Evolutionary conservation across 2,113 vertebrate genomes (phyloP).

Genomic region (Zapornia atra): DNA sequence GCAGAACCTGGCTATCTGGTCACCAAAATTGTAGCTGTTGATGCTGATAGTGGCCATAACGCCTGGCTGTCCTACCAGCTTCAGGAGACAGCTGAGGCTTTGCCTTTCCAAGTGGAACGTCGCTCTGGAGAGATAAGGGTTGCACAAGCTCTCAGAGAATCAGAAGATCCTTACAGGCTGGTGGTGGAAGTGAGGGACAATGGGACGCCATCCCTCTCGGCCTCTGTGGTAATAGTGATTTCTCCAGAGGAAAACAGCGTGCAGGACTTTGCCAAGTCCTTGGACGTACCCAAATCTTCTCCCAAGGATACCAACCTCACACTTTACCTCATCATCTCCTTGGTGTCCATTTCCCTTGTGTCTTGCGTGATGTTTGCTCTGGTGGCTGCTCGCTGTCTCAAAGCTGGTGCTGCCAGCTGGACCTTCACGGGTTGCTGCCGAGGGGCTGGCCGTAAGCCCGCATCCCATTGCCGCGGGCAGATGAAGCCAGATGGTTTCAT

Average conservation of each 20-base stretch:
- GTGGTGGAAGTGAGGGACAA: slow-evolving; percentile 84
- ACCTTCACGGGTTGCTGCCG: slow-evolving; percentile 77
- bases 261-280: slow-evolving; percentile 71
- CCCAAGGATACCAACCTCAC: slow-evolving; percentile 79
- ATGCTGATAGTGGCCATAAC: slow-evolving; percentile 89
- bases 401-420: slow-evolving; percentile 58
- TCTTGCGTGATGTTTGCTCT: slow-evolving; percentile 81
- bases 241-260: slow-evolving; percentile 78
- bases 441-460: slow-evolving; percentile 73
- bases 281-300: slow-evolving; percentile 68
- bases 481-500: slow-evolving; percentile 89
- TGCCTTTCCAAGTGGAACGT: slow-evolving; percentile 81
- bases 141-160: slow-evolving; percentile 79
- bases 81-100: slow-evolving; percentile 71
- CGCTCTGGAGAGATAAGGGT: slow-evolving; percentile 86
- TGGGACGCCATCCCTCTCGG: slow-evolving; percentile 79
- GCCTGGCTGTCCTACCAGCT: slow-evolving; percentile 89
- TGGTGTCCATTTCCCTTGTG: slow-evolving; percentile 84
- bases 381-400: slow-evolving; percentile 81
- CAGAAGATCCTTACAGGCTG: slow-evolving; percentile 76
- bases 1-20: slow-evolving; percentile 81
- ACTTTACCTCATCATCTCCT: slow-evolving; percentile 85
- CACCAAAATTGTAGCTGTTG: slow-evolving; percentile 86
- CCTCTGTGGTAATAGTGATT: slow-evolving; percentile 78
- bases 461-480: slow-evolving; percentile 85